These are phyloP conservation scores for Synanthedon andrenaeformis DNA, from an alignment of 2,888 invertebrate genomes.

Conservation along the genomic window DNA sequence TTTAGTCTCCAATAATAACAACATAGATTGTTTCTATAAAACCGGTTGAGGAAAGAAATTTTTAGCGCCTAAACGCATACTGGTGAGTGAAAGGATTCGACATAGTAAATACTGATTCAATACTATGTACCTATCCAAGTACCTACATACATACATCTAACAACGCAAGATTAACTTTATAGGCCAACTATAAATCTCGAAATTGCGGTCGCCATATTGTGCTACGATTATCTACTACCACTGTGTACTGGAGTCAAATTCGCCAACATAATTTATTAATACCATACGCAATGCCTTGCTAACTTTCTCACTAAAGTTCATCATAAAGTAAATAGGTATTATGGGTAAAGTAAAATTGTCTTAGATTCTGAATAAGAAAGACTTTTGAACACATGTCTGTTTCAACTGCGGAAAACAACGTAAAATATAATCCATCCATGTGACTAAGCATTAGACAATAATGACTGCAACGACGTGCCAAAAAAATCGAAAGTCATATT, in stretches of 20 bases:
- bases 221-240: background rate
- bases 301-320: background rate
- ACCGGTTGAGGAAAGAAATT: too few species aligned
- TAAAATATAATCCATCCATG: too few species aligned
- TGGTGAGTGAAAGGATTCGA: too few species aligned
- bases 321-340: background rate
- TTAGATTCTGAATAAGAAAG: too few species aligned
- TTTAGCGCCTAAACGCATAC: too few species aligned
- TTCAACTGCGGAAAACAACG: too few species aligned
- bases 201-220: background rate
- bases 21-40: too few species aligned
- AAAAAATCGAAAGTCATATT: slow-evolving; percentile 39
- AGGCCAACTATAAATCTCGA: background rate
- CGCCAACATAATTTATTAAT: background rate
- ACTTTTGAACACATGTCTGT: too few species aligned
- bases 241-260: background rate
- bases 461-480: slow-evolving; percentile 6
- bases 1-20: too few species aligned
- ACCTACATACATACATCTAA: background rate
- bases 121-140: too few species aligned
- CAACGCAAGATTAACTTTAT: background rate
- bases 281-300: background rate
- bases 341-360: background rate
- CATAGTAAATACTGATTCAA: too few species aligned
- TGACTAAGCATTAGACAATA: too few species aligned